Percentiles rank a stretch among this genome's conserved stretches.
Conservation (phyloP, 1,140 invertebrate species). For the Drosophila fuyamai region DNA sequence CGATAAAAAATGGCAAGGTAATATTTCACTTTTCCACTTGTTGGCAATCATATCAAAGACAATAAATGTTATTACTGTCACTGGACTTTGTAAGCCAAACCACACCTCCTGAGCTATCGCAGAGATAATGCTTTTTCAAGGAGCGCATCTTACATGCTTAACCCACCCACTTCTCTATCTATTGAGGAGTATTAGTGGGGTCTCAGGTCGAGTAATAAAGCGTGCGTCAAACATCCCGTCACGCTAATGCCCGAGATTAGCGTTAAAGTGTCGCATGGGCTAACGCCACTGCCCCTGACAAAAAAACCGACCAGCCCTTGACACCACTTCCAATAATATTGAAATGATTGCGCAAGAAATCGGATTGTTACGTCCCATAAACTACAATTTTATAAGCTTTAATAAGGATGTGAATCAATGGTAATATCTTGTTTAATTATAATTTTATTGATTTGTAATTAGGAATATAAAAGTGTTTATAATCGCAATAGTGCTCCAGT, state of each 20-base stretch:
- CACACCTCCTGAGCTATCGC: slow-evolving; percentile 12
- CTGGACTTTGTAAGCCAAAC: not conserved
- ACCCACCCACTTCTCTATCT: slow-evolving; percentile 29
- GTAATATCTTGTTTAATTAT: not conserved
- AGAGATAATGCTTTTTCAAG: slow-evolving; percentile 15
- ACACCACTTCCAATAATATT: not conserved
- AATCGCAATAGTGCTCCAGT: too few species aligned
- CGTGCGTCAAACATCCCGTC: slow-evolving; percentile 32
- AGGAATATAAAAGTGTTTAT: too few species aligned
- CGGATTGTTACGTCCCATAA: not conserved
- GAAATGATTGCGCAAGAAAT: slow-evolving; percentile 29
- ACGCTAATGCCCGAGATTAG: slow-evolving; percentile 32
- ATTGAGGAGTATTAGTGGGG: slow-evolving; percentile 22
- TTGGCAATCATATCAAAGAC: slow-evolving; percentile 11
- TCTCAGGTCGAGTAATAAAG: slow-evolving; percentile 32
- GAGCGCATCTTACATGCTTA: slow-evolving; percentile 5
- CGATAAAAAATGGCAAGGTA: not conserved
- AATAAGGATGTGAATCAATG: not conserved
- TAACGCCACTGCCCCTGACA: slow-evolving; percentile 25
- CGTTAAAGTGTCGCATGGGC: slow-evolving; percentile 33
- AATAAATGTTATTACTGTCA: slow-evolving; percentile 9
- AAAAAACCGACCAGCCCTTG: slow-evolving; percentile 11
- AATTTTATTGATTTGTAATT: too few species aligned
- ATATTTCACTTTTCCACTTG: slow-evolving; percentile 5
- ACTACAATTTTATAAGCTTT: not conserved